Evolutionary conservation across 1,140 invertebrate genomes (phyloP).

Genomic region (Teleopsis dalmanni): DNA sequence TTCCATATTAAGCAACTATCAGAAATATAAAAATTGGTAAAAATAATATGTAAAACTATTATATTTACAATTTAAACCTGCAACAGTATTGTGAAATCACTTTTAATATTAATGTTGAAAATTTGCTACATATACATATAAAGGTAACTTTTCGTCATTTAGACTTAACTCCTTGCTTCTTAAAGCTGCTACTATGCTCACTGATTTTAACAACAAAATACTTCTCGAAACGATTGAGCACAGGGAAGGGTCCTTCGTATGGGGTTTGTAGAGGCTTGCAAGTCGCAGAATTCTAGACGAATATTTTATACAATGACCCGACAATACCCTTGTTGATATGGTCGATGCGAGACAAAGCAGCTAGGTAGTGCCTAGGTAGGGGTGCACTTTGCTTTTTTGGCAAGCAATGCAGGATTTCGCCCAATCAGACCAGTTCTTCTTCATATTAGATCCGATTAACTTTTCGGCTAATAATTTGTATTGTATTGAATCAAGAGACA

Average conservation of each 20-base stretch:
- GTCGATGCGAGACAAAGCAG: background rate
- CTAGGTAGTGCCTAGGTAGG: too few relatives aligned
- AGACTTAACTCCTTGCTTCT: too few relatives aligned
- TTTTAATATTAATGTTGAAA: too few relatives aligned
- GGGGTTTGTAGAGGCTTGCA: constrained; percentile 1
- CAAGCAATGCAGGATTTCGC: background rate
- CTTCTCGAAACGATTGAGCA: background rate
- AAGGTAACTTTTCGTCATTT: too few relatives aligned
- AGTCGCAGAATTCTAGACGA: background rate
- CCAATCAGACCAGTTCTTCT: background rate
- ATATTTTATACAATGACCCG: background rate
- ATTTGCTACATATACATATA: too few relatives aligned
- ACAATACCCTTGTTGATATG: background rate
- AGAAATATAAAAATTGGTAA: background rate
- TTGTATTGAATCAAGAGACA: background rate
- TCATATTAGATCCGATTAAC: background rate
- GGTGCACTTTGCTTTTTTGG: background rate
- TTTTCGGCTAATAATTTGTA: too few relatives aligned
- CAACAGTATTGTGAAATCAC: too few relatives aligned
- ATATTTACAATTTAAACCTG: too few relatives aligned
- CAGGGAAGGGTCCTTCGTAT: background rate
- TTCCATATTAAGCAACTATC: background rate
- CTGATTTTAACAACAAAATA: background rate
- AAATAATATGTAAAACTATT: too few relatives aligned
- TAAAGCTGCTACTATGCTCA: too few relatives aligned